Evolutionary conservation across 1,140 invertebrate species (phyloP).

Genomic region (Antheraea mylitta): DNA sequence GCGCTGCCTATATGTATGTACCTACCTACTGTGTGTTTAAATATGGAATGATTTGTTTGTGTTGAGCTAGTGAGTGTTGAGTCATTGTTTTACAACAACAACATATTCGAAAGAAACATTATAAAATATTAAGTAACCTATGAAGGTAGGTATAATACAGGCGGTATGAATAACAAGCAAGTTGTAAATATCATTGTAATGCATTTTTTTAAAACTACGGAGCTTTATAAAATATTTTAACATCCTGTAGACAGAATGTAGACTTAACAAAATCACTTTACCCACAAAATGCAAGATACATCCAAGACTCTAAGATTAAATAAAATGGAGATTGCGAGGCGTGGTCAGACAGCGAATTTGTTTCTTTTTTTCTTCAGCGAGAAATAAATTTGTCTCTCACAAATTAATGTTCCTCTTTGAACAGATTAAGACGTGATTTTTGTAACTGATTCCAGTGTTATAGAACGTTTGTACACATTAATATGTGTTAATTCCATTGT

Average conservation of each 20-base stretch:
- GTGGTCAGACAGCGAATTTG: slow-evolving; percentile 10
- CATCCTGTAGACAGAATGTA: neutral
- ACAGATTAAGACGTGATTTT: neutral
- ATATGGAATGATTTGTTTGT: too few species aligned
- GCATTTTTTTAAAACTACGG: too few species aligned
- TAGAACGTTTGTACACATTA: neutral
- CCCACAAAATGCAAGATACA: slow-evolving; percentile 7
- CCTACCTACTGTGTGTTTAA: too few species aligned
- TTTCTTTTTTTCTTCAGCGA: neutral
- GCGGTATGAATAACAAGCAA: too few species aligned
- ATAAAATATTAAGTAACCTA: too few species aligned
- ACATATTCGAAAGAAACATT: too few species aligned
- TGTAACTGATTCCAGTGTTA: neutral
- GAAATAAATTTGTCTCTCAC: neutral
- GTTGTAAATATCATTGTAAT: too few species aligned
- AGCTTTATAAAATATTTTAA: neutral
- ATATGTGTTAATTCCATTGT: neutral
- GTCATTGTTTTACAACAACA: too few species aligned
- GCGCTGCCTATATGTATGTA: too few species aligned
- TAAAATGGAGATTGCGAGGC: slow-evolving; percentile 15
- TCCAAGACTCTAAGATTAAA: slow-evolving; percentile 13
- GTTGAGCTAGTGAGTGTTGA: too few species aligned
- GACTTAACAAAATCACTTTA: slow-evolving; percentile 1
- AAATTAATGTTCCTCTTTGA: neutral
- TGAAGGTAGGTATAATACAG: too few species aligned